Evolutionary conservation across 2,888 invertebrate genomes (phyloP), one percentile per base, ranked within the genome.

Genomic region (Spodoptera exigua): DNA sequence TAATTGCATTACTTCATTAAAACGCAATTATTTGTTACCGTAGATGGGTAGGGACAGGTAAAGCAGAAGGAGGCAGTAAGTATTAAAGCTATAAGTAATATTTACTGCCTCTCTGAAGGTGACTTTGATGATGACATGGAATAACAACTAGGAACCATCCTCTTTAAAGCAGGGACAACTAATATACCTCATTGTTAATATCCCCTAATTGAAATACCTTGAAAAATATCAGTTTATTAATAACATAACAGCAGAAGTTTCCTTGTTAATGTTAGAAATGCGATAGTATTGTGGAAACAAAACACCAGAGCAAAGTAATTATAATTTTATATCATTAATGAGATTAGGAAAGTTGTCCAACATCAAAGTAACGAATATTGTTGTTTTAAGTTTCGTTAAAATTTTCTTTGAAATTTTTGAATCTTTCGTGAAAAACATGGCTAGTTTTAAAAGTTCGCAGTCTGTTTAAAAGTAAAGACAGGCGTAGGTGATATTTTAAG

Each of bases 251-350:
- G n/a, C 13, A 46, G 11, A 69, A 69, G 65, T 69, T 72, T 54
- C 51, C 45, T 56, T 52, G 35, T 65, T 60, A 64, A 16, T 2
- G 32, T 34, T 36, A 17, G 59, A 17, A 59, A 76, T 51, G 14
- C 16, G 69, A 74, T 74, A 74, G 57, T 73, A 60, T 61, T 74
- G 65, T 43, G 27, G 9, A 27, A 27, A 9, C 27, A 27, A 12
- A 36, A 52, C 35, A 35, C 17, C 0, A n/a, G 61, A 74, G 48
- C 67, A 68, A 54, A 61, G 61, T 63, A 61, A 70, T 76, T 76
- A 68, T 68, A 64, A 67, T 64, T 67, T 57, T 55, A 21, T 59
- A 52, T 41, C 45, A 49, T 54, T 45, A 45, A 58, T 35, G 46
- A 62, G 45, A 68, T 64, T 52, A 65, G 27, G 53, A 65, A 72